Evolutionary conservation across 2,888 invertebrate genomes (phyloP), one percentile per base, ranked within the genome.

Genomic region (Drosophila macrospina): DNA sequence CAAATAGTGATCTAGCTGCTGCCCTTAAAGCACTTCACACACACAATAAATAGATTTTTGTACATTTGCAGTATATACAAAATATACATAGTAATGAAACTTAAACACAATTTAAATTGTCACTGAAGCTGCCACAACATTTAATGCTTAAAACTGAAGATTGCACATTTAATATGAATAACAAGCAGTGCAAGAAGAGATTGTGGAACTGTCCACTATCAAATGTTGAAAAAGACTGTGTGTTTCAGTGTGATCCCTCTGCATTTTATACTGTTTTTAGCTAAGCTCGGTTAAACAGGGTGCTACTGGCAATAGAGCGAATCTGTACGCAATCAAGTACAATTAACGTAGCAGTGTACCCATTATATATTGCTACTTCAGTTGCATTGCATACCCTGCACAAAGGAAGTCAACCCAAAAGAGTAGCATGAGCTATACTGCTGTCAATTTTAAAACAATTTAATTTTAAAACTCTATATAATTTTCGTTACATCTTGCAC

Each of bases 251-350:
- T 26, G 42, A 41, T 11, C n/a, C 10, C 34, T 15, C 39, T 44
- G 62, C 66, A 37, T 74, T 80, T 79, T 80, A 80, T 80, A 80
- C 56, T 48, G 36, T 39, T 26, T 51, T 45, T 4, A 13, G n/a
- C 28, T 20, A 24, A 36, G 36, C 16, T 26, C 32, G 34, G 26
- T 44, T 16, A 62, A 64, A 82, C 80, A 80, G 80, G 80, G 80
- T 82, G 80, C 28, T 39, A n/a, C 10, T 13, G 52, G 30, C 24
- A 48, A 47, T 54, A 47, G 8, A 26, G 6, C n/a, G n/a, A 39
- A 45, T 42, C 41, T 13, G 15, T 2, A 10, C 16, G 1, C 2
- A 24, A 57, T 44, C 39, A 54, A 20, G 26, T 36, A 36, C 59
- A 42, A 61, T 70, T 24, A n/a, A n/a, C 39, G 54, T 28, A 28